These are phyloP conservation scores for Hetaerina titia DNA, from an alignment of 2,888 invertebrate genomes.

Conservation along the genomic window DNA sequence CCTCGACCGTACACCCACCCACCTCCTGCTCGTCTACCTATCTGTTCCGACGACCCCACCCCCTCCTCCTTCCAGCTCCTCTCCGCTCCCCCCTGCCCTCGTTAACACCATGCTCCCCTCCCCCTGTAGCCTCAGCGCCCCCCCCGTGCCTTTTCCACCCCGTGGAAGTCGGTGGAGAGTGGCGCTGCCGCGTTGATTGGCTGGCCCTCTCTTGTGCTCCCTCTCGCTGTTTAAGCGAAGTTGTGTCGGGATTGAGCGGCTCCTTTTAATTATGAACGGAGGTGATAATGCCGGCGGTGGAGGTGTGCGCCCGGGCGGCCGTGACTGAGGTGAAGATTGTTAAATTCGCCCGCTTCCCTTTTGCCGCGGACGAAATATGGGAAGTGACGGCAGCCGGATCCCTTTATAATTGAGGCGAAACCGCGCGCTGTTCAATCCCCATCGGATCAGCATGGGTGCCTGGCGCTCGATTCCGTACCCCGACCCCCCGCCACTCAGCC, in stretches of 20 bases:
- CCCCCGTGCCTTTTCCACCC: not conserved
- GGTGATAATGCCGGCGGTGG: slow-evolving; percentile 9
- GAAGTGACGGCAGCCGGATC: not conserved
- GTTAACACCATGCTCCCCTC: not conserved
- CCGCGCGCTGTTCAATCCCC: slow-evolving; percentile 30
- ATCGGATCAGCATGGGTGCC: not conserved
- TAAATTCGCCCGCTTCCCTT: not conserved
- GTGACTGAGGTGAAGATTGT: slow-evolving; percentile 32
- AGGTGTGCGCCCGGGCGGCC: not conserved
- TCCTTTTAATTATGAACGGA: slow-evolving; percentile 39
- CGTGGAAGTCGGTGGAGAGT: not conserved
- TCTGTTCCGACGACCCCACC: not conserved
- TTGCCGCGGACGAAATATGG: slow-evolving; percentile 35
- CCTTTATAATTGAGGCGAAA: slow-evolving; percentile 39
- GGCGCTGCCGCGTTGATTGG: not conserved
- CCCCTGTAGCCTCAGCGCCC: not conserved
- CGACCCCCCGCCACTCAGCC: not conserved
- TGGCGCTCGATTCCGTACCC: not conserved
- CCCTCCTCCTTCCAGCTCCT: too few relatives aligned
- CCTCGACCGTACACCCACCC: not conserved
- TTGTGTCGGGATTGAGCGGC: slow-evolving; percentile 27
- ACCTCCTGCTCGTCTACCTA: not conserved
- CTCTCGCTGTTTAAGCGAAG: not conserved
- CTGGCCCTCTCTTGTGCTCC: not conserved
- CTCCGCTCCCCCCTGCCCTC: not conserved